Evolutionary conservation across 2,113 vertebrate genomes (phyloP), one percentile per base, ranked within the genome.

Genomic region (Dicaeum eximium): DNA sequence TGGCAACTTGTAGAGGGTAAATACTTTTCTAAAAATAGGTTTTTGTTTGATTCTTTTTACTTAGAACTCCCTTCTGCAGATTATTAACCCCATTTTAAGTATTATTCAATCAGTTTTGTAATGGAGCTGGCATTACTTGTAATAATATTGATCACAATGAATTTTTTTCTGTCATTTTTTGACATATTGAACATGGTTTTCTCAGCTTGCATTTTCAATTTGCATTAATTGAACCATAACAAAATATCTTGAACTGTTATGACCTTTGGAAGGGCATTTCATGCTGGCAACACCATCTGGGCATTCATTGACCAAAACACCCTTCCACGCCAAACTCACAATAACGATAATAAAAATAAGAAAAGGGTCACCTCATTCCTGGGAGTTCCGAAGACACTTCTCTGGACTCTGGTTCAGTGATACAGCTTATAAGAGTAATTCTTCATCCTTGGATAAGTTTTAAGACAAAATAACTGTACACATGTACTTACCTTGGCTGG

Each of bases 181-280:
- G 64, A 60, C 20, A 37, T 37, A 38, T 25, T 54, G 30, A 70
- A n/a, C 13, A 20, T 64, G 7, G 4, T 57, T 86, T 79, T 62
- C 38, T 28, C 24, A 65, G 31, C 40, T 80, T 71, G 13, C 21
- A 17, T 80, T 86, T 93, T 88, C 67, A 90, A 1, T 93, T 96
- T 11, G 25, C 25, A 9, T 45, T 73, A 83, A 67, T 90, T 86
- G 74, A 86, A 91, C 15, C 53, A 27, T 66, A 94, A 82, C 13
- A 71, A 92, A 82, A 66, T 94, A 37, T 90, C 33, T 61, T 80
- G 24, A 88, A 88, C 22, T 88, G 15, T 74, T 50, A 8, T 45
- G 53, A 84, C 72, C 71, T 94, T 94, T 74, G 61, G 75, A 95
- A 92, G 57, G 75, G 17, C 67, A 54, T 88, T 82, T 80, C 80